Conservation (phyloP, 2,113 vertebrate species). For the Xiphias gladius region DNA sequence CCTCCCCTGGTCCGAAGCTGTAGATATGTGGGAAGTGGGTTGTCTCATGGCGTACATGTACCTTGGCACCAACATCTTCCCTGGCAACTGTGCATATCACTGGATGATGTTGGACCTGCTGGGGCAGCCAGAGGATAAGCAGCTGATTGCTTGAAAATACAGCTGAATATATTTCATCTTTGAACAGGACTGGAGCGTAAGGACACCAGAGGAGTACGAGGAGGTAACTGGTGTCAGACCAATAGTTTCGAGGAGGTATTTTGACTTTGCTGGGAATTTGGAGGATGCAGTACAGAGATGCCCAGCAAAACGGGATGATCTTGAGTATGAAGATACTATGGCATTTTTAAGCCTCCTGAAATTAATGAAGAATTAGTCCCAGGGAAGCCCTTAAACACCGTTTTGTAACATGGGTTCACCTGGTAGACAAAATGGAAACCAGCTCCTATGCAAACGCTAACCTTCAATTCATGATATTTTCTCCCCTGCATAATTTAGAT, state of each 20-base stretch:
- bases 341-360: neutral
- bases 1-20: neutral
- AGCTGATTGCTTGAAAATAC: neutral
- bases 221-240: too few relatives aligned
- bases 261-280: neutral
- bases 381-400: neutral
- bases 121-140: neutral
- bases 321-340: neutral
- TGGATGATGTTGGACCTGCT: neutral
- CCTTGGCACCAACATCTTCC: neutral
- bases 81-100: neutral
- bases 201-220: neutral
- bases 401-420: too few relatives aligned
- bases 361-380: neutral
- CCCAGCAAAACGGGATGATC: too few relatives aligned
- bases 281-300: too few relatives aligned
- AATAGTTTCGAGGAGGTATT: neutral
- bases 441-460: too few relatives aligned
- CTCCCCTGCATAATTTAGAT: too few relatives aligned
- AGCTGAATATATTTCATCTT: neutral
- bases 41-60: neutral
- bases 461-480: too few relatives aligned
- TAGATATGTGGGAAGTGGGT: conserved; percentile 5
- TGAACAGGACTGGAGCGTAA: neutral
- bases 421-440: too few relatives aligned